A percentile compares a stretch with the other conserved stretches of the same genome.
Evolutionary conservation across 1,140 invertebrate species (phyloP).

Genomic region (Bombus terrestris): DNA sequence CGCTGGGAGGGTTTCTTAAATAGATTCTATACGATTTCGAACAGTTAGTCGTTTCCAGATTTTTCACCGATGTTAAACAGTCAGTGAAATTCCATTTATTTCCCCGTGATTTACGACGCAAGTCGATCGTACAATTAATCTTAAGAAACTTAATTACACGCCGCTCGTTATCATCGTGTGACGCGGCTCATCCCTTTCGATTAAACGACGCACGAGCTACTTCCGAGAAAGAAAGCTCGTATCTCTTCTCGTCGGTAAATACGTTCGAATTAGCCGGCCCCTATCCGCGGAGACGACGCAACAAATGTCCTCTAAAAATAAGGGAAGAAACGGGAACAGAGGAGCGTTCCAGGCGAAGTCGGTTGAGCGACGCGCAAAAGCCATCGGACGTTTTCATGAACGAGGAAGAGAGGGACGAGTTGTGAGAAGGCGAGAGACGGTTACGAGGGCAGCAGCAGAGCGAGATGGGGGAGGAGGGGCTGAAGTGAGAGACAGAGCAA

Average conservation of each 20-base stretch:
- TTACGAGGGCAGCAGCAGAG: conserved; percentile 34
- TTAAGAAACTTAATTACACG: too few relatives aligned
- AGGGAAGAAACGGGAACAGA: conserved; percentile 6
- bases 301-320: conserved; percentile 39
- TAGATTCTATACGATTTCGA: not conserved
- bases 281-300: not conserved
- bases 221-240: not conserved
- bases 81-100: not conserved
- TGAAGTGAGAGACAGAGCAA: conserved; percentile 44
- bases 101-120: not conserved
- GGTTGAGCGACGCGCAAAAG: conserved; percentile 44
- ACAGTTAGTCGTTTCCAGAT: not conserved
- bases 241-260: not conserved
- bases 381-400: conserved; percentile 34
- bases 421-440: conserved; percentile 29
- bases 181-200: not conserved
- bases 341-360: conserved; percentile 31
- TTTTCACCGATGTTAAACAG: not conserved
- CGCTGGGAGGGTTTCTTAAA: not conserved
- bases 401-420: conserved; percentile 14
- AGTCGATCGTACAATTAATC: not conserved
- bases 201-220: not conserved
- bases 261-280: not conserved
- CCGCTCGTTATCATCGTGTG: not conserved
- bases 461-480: not conserved